Base-by-base conservation (phyloP, 2,888 invertebrate species). In the Erebia epiphron region DNA sequence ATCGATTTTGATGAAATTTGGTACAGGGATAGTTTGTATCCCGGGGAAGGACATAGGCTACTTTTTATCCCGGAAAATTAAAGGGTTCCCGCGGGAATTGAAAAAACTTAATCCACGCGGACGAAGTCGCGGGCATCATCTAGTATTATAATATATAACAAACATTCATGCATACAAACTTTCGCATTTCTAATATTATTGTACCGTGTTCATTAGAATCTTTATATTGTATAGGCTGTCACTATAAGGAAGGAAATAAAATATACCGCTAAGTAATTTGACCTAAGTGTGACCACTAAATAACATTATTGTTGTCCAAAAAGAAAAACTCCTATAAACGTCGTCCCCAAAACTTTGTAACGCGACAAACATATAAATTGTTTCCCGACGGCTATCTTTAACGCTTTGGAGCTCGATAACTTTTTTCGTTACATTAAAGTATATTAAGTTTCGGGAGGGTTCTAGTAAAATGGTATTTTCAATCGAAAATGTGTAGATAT, bases 361-460 rank as follows among this genome's bases (percentile, higher is more conserved):
- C 86, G 85, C 81, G 82, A 82, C 84, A 88, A 89, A 87, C 88
- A 89, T 86, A 89, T 89, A 89, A 89, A 89, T 88, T 88, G 84
- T 86, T 85, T 83, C 79, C 79, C 80, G 83, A 80, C 79, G 81
- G 84, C 83, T 83, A 86, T 86, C 83, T 83, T 84, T 85, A 81
- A 79, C 56, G 56, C 46, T 62, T 67, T 58, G 9, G 9, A 58
- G 57, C 58, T 49, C 58, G 16, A 67, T 35, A 67, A 58, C 46
- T 67, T 67, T 46, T 58, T 67, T 67, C 67, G 46, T 67, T 58
- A 58, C 58, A 58, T 67, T 67, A 67, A 26, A 58, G 67, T 49
- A 67, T 26, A 46, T 58, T 58, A 66, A 57, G 7, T 4, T 61
- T 18, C 43, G 13, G 11, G 60, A 43, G 43, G 14, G 60, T 16